Evolutionary conservation across 2,113 vertebrate species (phyloP), one percentile per base, ranked within the genome.

Genomic region (Mungos mungo): DNA sequence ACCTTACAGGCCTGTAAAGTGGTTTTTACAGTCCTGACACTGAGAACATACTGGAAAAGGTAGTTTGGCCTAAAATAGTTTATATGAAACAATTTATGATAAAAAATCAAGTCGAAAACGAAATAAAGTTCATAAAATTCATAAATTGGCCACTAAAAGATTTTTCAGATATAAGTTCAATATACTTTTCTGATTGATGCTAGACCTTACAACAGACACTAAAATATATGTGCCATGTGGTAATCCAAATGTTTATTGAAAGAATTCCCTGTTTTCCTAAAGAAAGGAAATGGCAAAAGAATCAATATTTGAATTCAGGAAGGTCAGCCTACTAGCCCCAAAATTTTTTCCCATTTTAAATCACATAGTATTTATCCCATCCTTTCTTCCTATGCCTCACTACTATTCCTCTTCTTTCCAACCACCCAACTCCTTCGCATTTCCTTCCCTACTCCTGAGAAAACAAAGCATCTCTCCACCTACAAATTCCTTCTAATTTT

Each of bases 141-240:
- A 76, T 60, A 60, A 93, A 54, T 8, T 82, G 84, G 19, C 71
- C 50, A 92, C 29, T 76, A 54, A 76, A n/a, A 80, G 12, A 66
- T 85, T 84, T 92, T 97, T 92, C 68, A 90, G 35, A 68, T 72
- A 23, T 38, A 80, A 95, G 27, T 57, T 82, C 27, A 89, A 81
- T 71, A 63, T 84, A 72, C 52, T 86, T 74, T 50, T 63, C 50
- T 92, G 84, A 92, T 1, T 83, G 38, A 95, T 63, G 27, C 27
- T 86, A 93, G 21, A 15, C 88, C 47, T 33, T 60, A 63, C 6
- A 90, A 41, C 27, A 25, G 74, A 94, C 38, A 97, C 29, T 77
- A 52, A 69, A 25, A 33, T 45, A 54, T 23, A 38, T 31, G 33
- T 60, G 79, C 29, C 29, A 77, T 2, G 4, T 31, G 27, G 68